Base-by-base conservation (phyloP, 2,113 vertebrate genomes). In the Cyanoderma ruficeps region DNA sequence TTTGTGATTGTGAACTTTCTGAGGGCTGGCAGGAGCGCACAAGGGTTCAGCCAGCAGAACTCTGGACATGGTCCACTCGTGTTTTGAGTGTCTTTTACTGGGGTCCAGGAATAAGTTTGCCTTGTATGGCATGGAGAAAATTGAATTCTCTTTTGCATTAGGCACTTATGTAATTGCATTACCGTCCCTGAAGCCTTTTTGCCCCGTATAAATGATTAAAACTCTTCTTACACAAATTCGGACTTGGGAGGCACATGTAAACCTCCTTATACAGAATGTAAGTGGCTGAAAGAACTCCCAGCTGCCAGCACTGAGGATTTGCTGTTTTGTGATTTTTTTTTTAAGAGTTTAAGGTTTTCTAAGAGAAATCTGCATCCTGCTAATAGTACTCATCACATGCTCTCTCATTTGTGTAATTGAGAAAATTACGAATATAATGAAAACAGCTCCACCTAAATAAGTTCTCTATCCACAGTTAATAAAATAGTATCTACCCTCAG, bases 81-180 rank as follows among this genome's bases (percentile, higher is more conserved):
- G 72, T 42, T 50, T 47, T 67, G 63, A 92, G 90, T 39, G 15
- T 94, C 61, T 19, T 91, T 84, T 76, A 33, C 83, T 84, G 81
- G 31, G 79, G 76, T 94, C 79, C 72, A 77, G 65, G 82, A 70
- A 93, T 76, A 96, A 89, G n/a, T 76, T 98, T 93, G 67, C 97
- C 96, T 98, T 98, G 78, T 98, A 97, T 83, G 96, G 97, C 87
- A 50, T 91, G 17, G 50, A 72, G 93, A 87, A 83, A 81, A 85
- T 33, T 49, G 89, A 81, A 81, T 78, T 83, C 61, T 78, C 92
- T 79, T 94, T 74, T 17, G 24, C 47, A 37, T 75, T 77, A 70
- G 82, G 71, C 50, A 52, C 70, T 92, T 92, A 65, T 2, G 35
- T 82, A 93, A 93, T 83, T 65, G 50, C 78, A 70, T 87, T 95